Percentiles rank a stretch among this genome's conserved stretches.
These are phyloP conservation scores for Drosophila quasianomalipes DNA, from an alignment of 2,888 invertebrate genomes.

Conservation along the genomic window DNA sequence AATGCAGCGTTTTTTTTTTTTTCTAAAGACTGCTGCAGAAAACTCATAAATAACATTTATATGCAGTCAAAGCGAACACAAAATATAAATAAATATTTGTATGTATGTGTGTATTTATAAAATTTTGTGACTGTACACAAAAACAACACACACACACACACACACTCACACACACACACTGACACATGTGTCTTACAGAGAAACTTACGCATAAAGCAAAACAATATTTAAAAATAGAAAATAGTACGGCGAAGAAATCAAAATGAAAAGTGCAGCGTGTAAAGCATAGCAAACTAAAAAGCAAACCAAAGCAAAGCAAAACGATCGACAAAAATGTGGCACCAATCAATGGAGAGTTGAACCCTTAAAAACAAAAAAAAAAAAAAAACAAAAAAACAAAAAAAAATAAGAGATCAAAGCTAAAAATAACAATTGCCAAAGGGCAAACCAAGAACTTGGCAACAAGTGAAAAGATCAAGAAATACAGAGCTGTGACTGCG, in stretches of 20 bases:
- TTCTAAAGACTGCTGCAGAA: slow-evolving; percentile 53
- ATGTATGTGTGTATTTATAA: slow-evolving; percentile 42
- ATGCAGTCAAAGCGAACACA: slow-evolving; percentile 39
- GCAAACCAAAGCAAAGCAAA: slow-evolving; percentile 16
- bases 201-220: slow-evolving; percentile 75
- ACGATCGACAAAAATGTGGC: slow-evolving; percentile 51
- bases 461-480: slow-evolving; percentile 56
- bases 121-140: slow-evolving; percentile 65
- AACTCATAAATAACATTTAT: slow-evolving; percentile 80
- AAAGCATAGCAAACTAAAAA: slow-evolving; percentile 36
- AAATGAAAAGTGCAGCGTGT: slow-evolving; percentile 72
- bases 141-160: slow-evolving; percentile 12
- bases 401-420: slow-evolving; percentile 27
- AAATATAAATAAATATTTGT: slow-evolving; percentile 24
- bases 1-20: slow-evolving; percentile 16
- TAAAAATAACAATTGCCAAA: slow-evolving; percentile 56
- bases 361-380: slow-evolving; percentile 54
- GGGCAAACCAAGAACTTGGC: slow-evolving; percentile 56
- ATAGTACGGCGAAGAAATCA: slow-evolving; percentile 56
- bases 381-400: background rate
- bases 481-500: slow-evolving; percentile 37
- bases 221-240: slow-evolving; percentile 74
- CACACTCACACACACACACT: slow-evolving; percentile 2
- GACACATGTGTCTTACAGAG: slow-evolving; percentile 37
- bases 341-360: slow-evolving; percentile 72